phyloP scores from a whole-genome alignment of 2,888 invertebrate species.

The Acrobasis suavella region DNA sequence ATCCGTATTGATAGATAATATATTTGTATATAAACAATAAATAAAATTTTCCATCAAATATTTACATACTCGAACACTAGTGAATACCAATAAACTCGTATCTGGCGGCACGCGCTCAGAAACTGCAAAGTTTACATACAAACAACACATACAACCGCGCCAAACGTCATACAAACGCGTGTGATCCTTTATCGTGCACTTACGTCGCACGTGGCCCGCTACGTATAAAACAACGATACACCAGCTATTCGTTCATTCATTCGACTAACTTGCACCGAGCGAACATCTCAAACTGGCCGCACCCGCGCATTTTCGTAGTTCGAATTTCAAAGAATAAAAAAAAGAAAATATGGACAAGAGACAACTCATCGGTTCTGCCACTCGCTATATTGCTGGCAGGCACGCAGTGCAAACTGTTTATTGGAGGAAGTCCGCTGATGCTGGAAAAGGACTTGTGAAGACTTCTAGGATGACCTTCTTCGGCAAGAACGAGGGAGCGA shows the following conservation, averaged over 20 bases:
- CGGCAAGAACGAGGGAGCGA: slow-evolving; percentile 74
- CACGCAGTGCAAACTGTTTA: slow-evolving; percentile 90
- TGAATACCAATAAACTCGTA: slow-evolving; percentile 12
- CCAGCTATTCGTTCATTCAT: slow-evolving; percentile 28
- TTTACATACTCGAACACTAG: slow-evolving; percentile 8
- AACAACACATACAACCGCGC: slow-evolving; percentile 42
- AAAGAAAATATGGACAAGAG: slow-evolving; percentile 69
- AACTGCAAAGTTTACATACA: slow-evolving; percentile 63
- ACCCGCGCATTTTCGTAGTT: slow-evolving; percentile 1
- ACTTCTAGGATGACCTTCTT: slow-evolving; percentile 83
- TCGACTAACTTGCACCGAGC: slow-evolving; percentile 21
- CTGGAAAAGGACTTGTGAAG: slow-evolving; percentile 76
- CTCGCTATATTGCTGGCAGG: slow-evolving; percentile 87
- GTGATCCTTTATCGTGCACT: slow-evolving; percentile 49
- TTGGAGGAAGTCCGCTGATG: slow-evolving; percentile 84
- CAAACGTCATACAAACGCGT: slow-evolving; percentile 39
- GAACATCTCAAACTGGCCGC: slow-evolving; percentile 1
- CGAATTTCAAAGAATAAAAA: slow-evolving; percentile 21
- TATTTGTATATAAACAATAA: neutral
- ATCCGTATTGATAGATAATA: neutral
- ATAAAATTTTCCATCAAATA: slow-evolving; percentile 21
- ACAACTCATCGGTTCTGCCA: slow-evolving; percentile 85
- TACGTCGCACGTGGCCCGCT: slow-evolving; percentile 50
- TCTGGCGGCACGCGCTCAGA: slow-evolving; percentile 52
- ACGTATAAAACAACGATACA: slow-evolving; percentile 44